A percentile compares a stretch with the other conserved stretches of the same genome.
Conservation (phyloP, 2,888 invertebrate species). For the Troides helena region DNA sequence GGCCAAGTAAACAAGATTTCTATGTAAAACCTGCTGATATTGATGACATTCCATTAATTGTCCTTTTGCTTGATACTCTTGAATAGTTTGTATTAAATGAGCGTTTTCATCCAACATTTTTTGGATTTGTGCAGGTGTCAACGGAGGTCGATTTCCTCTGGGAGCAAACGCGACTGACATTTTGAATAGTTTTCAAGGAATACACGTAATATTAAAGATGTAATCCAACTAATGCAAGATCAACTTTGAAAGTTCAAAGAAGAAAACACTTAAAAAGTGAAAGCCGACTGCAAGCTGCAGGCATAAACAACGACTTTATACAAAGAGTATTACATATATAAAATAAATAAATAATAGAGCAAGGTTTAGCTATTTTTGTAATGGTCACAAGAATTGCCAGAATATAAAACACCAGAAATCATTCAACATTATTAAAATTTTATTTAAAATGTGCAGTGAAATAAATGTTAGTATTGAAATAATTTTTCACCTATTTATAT, state of each 20-base stretch:
- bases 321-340: background rate
- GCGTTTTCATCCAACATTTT: conserved; percentile 99
- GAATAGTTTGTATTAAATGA: conserved; percentile 97
- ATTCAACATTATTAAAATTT: no score
- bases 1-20: conserved; percentile 97
- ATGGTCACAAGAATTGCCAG: background rate
- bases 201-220: background rate
- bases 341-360: background rate
- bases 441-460: no score
- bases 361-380: background rate
- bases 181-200: conserved; percentile 16
- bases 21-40: conserved; percentile 95
- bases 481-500: no score
- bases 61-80: conserved; percentile 97
- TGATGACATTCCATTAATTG: conserved; percentile 95
- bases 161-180: conserved; percentile 89
- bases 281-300: background rate
- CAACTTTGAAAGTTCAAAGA: background rate
- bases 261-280: background rate
- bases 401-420: no score
- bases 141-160: conserved; percentile 86
- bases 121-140: conserved; percentile 92
- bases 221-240: background rate
- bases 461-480: no score
- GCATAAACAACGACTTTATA: background rate